phyloP scores from a whole-genome alignment of 1,140 invertebrate genomes.

The Tetranychus urticae region DNA sequence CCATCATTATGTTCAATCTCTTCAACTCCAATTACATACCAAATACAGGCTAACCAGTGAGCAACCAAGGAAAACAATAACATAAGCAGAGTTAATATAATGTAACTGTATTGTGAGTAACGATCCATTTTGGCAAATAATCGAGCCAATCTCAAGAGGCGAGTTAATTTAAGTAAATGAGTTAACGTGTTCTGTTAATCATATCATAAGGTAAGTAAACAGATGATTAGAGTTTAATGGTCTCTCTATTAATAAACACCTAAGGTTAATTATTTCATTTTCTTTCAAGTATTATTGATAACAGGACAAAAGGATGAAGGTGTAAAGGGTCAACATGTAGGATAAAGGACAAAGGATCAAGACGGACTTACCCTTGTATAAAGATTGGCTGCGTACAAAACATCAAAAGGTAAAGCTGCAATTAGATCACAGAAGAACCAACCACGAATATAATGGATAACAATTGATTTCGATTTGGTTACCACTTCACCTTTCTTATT shows the following conservation, averaged over 20 bases:
- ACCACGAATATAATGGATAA: constrained; percentile 61
- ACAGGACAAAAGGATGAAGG: no score
- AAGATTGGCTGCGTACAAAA: constrained; percentile 62
- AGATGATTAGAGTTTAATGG: no score
- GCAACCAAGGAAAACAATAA: constrained; percentile 81
- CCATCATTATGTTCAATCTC: constrained; percentile 42
- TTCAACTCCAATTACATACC: constrained; percentile 86
- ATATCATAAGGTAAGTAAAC: no score
- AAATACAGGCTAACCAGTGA: constrained; percentile 97
- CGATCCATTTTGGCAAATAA: constrained; percentile 93
- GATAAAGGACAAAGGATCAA: not conserved
- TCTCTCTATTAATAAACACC: no score
- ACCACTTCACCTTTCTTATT: constrained; percentile 97
- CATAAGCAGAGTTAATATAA: constrained; percentile 86
- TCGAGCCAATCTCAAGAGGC: constrained; percentile 65
- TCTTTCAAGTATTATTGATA: no score
- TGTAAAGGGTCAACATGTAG: no score
- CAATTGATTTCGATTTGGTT: constrained; percentile 62
- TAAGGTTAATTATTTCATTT: no score
- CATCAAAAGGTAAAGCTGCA: constrained; percentile 84
- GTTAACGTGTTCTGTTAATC: constrained; percentile 37
- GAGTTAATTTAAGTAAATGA: constrained; percentile 80
- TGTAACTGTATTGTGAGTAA: constrained; percentile 86
- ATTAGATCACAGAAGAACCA: constrained; percentile 89
- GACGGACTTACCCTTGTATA: constrained; percentile 45